These are phyloP conservation scores for Diuraphis noxia DNA, from an alignment of 1,140 invertebrate species.

Conservation along the genomic window DNA sequence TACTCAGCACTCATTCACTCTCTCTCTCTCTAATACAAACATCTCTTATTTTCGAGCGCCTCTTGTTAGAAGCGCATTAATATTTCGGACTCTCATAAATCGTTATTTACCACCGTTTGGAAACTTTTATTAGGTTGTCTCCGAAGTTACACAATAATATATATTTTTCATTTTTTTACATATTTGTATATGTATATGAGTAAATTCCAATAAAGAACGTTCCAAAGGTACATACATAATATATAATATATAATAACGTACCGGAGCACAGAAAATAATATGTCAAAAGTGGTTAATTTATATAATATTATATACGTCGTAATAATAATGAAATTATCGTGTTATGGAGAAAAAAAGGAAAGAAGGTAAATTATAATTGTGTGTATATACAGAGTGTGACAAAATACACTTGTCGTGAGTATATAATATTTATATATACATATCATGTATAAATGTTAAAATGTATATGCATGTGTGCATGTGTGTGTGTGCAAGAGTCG, in stretches of 20 bases:
- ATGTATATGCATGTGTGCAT: not conserved
- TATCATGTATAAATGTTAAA: not conserved
- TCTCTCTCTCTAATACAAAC: not conserved
- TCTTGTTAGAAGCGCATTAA: constrained; percentile 47
- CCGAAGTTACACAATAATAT: not conserved
- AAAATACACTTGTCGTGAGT: constrained; percentile 25
- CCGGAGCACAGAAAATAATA: constrained; percentile 27
- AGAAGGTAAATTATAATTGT: constrained; percentile 5
- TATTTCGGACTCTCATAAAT: constrained; percentile 36
- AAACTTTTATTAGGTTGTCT: constrained; percentile 46
- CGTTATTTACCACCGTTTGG: constrained; percentile 14
- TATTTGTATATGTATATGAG: not conserved
- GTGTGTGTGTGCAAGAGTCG: not conserved
- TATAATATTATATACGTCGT: constrained; percentile 16
- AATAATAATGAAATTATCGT: constrained; percentile 38
- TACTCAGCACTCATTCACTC: not conserved
- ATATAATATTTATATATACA: not conserved
- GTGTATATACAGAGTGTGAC: constrained; percentile 16
- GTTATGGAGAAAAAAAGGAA: not conserved
- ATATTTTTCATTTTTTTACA: not conserved
- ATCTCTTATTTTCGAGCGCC: not conserved
- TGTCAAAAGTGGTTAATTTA: constrained; percentile 40
- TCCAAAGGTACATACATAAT: not conserved
- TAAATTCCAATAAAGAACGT: constrained; percentile 35
- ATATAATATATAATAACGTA: not conserved